Evolutionary conservation across 2,888 invertebrate species (phyloP), one percentile per base, ranked within the genome.

Genomic region (Odontothrips loti): DNA sequence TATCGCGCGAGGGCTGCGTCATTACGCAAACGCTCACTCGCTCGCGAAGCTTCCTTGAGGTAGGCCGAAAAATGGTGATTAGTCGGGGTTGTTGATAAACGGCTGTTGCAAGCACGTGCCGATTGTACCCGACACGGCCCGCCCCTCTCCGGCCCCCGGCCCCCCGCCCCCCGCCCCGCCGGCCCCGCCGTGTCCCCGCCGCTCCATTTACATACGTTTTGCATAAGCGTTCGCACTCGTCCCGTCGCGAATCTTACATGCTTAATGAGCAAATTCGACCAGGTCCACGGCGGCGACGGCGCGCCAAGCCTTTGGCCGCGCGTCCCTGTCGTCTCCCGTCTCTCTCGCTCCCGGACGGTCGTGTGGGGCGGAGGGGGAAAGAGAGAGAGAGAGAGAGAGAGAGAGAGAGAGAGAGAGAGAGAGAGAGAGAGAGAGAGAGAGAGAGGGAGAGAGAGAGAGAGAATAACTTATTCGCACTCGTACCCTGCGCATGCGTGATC

Each of bases 221-320:
- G 68, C 68, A 75, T 75, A 75, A 75, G 68, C 68, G 68, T 27
- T 75, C 68, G 68, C 58, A 27, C 68, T 75, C 68, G 68, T 27
- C 11, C 68, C 58, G 58, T 75, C 68, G 68, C 68, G 68, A 75
- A 75, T 75, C 68, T 23, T 75, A 75, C 68, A 75, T 75, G 68
- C 68, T 75, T 75, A 27, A 75, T 75, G 68, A 75, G 68, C 68
- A 11, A 27, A 58, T 58, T 58, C 58, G 58, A 58, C 20, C 58
- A 75, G 68, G 68, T 12, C 68, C 20, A 27, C 9, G 23, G 27
- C 3, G 12, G 68, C 68, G 68, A 1, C 68, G n/a, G 68, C n/a
- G 23, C 68, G 68, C 68, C 34, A 43, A 43, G 34, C 3, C 34
- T 2, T 43, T 2, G 2, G 34, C 6, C 34, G 3, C 68, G 0